phyloP scores from a whole-genome alignment of 2,888 invertebrate genomes.

The Scelioninae gen. 2 region DNA sequence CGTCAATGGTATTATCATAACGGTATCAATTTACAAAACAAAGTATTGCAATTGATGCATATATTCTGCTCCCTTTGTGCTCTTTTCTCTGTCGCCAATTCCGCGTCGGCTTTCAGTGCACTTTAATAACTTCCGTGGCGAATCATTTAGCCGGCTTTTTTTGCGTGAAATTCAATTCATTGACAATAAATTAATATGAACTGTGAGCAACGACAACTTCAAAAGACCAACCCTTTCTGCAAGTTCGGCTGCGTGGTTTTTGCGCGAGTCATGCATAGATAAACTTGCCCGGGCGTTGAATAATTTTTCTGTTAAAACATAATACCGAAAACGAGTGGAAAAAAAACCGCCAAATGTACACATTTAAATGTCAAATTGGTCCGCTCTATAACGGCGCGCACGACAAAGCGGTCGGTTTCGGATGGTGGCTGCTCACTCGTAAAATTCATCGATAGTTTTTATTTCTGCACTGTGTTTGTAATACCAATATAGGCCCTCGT shows the following conservation, averaged over 20 bases:
- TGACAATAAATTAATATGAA: constrained; percentile 67
- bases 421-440: constrained; percentile 54
- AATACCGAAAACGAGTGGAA: constrained; percentile 32
- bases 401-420: constrained; percentile 55
- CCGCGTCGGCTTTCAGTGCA: constrained; percentile 59
- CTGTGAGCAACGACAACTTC: constrained; percentile 59
- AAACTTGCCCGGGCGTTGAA: constrained; percentile 36
- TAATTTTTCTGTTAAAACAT: constrained; percentile 55
- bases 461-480: constrained; percentile 50
- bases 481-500: constrained; percentile 40
- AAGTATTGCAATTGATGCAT: constrained; percentile 27
- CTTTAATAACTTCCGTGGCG: constrained; percentile 61
- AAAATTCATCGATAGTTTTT: constrained; percentile 56
- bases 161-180: constrained; percentile 67
- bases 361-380: constrained; percentile 62
- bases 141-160: constrained; percentile 61
- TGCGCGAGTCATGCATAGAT: constrained; percentile 25
- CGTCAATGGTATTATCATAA: constrained; percentile 28
- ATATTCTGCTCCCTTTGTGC: constrained; percentile 42
- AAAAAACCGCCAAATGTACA: constrained; percentile 49
- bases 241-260: constrained; percentile 25
- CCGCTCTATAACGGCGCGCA: constrained; percentile 26
- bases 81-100: constrained; percentile 47
- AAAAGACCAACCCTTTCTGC: constrained; percentile 41
- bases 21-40: constrained; percentile 34